phyloP scores from a whole-genome alignment of 2,113 vertebrate species.

The Vimba vimba region DNA sequence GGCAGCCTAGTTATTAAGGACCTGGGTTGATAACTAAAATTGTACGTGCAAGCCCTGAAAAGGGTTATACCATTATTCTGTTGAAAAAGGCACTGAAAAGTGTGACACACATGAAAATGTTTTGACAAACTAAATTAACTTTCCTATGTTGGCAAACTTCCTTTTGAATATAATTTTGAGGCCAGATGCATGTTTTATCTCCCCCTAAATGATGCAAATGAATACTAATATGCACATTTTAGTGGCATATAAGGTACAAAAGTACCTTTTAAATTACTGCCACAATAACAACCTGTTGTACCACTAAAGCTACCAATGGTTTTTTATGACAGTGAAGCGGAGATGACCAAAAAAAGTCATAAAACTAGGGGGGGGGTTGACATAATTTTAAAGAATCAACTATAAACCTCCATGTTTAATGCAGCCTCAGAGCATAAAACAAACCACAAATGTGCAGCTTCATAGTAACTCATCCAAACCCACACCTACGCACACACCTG shows the following conservation, averaged over 20 bases:
- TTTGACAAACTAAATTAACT: not conserved
- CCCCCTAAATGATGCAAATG: not conserved
- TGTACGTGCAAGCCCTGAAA: not conserved
- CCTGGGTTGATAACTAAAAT: not conserved
- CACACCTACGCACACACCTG: conserved; percentile 30
- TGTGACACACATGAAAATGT: not conserved
- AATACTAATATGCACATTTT: not conserved
- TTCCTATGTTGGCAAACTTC: not conserved
- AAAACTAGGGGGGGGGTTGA: not conserved
- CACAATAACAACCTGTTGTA: not conserved
- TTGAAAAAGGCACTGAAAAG: not conserved
- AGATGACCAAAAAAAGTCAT: not conserved
- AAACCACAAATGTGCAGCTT: conserved; percentile 8
- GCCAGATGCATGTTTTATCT: not conserved
- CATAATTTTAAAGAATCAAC: not conserved
- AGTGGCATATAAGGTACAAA: not conserved
- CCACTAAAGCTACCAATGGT: not conserved
- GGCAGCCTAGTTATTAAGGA: too few relatives aligned
- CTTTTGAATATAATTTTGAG: not conserved
- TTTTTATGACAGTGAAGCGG: not conserved
- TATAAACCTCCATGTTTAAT: conserved; percentile 40
- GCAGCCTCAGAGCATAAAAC: conserved; percentile 39
- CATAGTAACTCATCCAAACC: conserved; percentile 3
- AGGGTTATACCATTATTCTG: not conserved
- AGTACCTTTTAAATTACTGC: not conserved